Evolutionary conservation across 53 echinoderm and acorn worm species (phyloP), one percentile per base, ranked within the genome.

Genomic region (Arbacia lixula): DNA sequence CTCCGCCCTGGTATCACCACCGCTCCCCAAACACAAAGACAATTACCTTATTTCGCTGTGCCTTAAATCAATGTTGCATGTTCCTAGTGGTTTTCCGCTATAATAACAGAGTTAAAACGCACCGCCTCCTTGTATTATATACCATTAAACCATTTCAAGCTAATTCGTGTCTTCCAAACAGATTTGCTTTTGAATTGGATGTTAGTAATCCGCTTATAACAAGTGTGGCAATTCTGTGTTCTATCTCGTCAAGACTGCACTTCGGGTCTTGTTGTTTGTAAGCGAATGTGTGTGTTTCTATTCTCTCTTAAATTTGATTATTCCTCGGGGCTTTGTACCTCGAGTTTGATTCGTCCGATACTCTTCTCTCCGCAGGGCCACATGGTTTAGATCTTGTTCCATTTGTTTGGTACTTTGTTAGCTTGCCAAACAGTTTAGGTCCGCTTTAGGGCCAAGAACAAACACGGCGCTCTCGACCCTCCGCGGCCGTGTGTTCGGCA

Each of bases 81-180:
- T 78, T 78, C 39, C 60, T 78, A 78, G 79, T 78, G 58, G 60
- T 38, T 43, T 12, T 78, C 79, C 79, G 79, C 79, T 78, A 78
- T 78, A 40, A 38, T 78, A 78, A 78, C 26, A 5, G n/a, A 49
- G n/a, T n/a, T n/a, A n/a, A n/a, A n/a, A n/a, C n/a, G n/a, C n/a
- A n/a, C n/a, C 5, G 17, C 57, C 17, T 6, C 46, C 14, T 14
- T 46, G 14, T 46, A 9, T 10, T 46, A 14, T 46, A 46, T 46
- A 14, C 12, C 21, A n/a, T n/a, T n/a, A n/a, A n/a, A n/a, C n/a
- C n/a, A n/a, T n/a, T n/a, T n/a, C n/a, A n/a, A 12, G 26, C 12
- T 60, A 75, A 36, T 28, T 39, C 60, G 9, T 78, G 79, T 38
- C 60, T 78, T 78, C 58, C 79, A 78, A 78, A 78, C 39, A 78